A percentile compares a stretch with the other conserved stretches of the same genome.
phyloP scores from a whole-genome alignment of 1,140 invertebrate genomes.

The Gonioctena quinquepunctata region DNA sequence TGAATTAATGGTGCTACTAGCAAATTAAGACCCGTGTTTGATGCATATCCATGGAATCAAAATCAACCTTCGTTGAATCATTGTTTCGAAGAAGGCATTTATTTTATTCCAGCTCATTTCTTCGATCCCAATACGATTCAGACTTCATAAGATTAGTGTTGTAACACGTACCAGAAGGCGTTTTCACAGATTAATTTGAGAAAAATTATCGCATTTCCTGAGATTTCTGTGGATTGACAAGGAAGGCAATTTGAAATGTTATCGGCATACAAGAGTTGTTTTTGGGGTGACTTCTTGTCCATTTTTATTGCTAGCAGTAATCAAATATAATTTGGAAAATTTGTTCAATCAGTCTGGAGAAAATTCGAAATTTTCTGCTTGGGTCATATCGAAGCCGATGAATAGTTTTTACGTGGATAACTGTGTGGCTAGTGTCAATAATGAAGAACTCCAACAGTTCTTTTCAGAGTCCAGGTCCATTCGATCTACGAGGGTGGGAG shows the following conservation, averaged over 20 bases:
- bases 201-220: conserved; percentile 44
- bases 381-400: no score
- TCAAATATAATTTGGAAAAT: no score
- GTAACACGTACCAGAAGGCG: conserved; percentile 53
- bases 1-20: conserved; percentile 28
- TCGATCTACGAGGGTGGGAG: conserved; percentile 43
- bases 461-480: conserved; percentile 25
- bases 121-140: conserved; percentile 50
- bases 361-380: no score
- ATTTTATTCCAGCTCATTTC: conserved; percentile 51
- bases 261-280: no score
- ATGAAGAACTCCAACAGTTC: conserved; percentile 26
- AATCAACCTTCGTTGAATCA: no score
- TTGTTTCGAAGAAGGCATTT: conserved; percentile 49
- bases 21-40: conserved; percentile 31
- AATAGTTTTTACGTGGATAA: no score
- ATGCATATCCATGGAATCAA: conserved; percentile 39
- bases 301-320: conserved; percentile 47
- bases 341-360: no score
- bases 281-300: conserved; percentile 42
- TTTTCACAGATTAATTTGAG: no score
- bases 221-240: conserved; percentile 49
- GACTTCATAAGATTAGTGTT: conserved; percentile 33
- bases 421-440: conserved; percentile 29
- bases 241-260: conserved; percentile 42